Conservation (phyloP, 2,888 invertebrate genomes). For the Hoplodrina ambigua region DNA sequence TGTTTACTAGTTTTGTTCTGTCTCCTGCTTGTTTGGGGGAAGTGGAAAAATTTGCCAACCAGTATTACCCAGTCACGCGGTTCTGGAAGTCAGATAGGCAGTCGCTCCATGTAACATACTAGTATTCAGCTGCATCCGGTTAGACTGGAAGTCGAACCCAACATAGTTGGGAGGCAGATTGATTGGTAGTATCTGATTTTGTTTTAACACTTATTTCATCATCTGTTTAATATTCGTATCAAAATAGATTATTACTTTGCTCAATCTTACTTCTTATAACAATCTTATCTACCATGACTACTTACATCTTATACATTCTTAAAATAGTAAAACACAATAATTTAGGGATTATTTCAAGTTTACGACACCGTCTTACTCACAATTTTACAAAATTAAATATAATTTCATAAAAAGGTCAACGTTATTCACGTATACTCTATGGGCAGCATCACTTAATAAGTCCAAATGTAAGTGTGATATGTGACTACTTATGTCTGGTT, state of each 20-base stretch:
- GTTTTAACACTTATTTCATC: conserved; percentile 10
- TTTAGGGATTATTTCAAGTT: conserved; percentile 7
- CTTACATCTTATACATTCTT: background rate
- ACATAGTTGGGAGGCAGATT: too few species aligned
- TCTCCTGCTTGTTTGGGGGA: too few species aligned
- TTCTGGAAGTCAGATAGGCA: too few species aligned
- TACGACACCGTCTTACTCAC: conserved; percentile 3
- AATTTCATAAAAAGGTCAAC: conserved; percentile 23
- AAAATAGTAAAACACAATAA: conserved; percentile 3
- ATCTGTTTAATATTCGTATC: background rate
- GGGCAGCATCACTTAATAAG: conserved; percentile 24
- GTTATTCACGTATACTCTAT: conserved; percentile 25
- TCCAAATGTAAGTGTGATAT: conserved; percentile 33
- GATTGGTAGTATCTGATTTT: too few species aligned
- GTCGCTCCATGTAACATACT: too few species aligned
- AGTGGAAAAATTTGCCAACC: too few species aligned
- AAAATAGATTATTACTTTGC: background rate
- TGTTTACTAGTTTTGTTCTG: too few species aligned
- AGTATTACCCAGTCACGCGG: too few species aligned
- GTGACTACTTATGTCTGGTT: conserved; percentile 27
- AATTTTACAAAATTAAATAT: conserved; percentile 3
- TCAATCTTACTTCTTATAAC: conserved; percentile 13
- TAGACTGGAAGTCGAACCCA: too few species aligned
- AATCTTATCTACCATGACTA: conserved; percentile 4
- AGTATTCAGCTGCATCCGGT: too few species aligned